Percentiles rank a stretch among this genome's conserved stretches.
phyloP scores from a whole-genome alignment of 2,113 vertebrate genomes.

The Nerophis lumbriciformis region DNA sequence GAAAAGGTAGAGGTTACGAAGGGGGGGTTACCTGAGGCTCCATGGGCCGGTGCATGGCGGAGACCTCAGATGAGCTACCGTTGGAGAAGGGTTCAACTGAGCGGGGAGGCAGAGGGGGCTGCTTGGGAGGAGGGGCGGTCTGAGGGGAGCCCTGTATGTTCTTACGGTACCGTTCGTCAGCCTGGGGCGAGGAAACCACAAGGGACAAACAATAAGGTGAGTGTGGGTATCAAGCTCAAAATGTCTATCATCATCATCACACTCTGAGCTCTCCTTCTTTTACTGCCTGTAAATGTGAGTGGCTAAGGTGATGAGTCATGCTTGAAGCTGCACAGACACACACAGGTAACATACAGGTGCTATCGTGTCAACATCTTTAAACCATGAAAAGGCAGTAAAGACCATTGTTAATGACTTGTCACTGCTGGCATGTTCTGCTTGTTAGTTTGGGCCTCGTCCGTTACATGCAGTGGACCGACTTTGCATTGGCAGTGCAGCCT shows the following conservation, averaged over 20 bases:
- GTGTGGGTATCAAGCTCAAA: background rate
- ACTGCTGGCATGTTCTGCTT: slow-evolving; percentile 1
- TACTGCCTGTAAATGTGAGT: slow-evolving; percentile 2
- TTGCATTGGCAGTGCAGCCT: slow-evolving; percentile 5
- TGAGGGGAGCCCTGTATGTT: slow-evolving; percentile 94
- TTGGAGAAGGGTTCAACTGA: slow-evolving; percentile 91
- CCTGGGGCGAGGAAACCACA: slow-evolving; percentile 67
- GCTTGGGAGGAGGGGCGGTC: slow-evolving; percentile 85
- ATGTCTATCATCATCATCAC: background rate
- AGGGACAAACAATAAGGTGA: slow-evolving; percentile 4
- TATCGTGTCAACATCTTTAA: slow-evolving; percentile 7
- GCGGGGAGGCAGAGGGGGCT: slow-evolving; percentile 90
- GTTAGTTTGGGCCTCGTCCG: slow-evolving; percentile 59
- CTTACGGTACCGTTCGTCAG: slow-evolving; percentile 94
- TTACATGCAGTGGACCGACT: slow-evolving; percentile 50
- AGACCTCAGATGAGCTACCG: slow-evolving; percentile 77
- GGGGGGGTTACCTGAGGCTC: slow-evolving; percentile 86
- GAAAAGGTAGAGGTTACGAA: slow-evolving; percentile 17
- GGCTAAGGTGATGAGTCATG: slow-evolving; percentile 29
- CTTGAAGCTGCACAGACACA: slow-evolving; percentile 42
- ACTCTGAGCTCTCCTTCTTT: slow-evolving; percentile 1
- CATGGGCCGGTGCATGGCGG: slow-evolving; percentile 87
- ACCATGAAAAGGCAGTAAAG: slow-evolving; percentile 10
- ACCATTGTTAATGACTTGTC: slow-evolving; percentile 35
- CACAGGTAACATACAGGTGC: slow-evolving; percentile 7